These are phyloP conservation scores for Drosophila trapezifrons DNA, from an alignment of 1,140 invertebrate genomes.

Conservation along the genomic window DNA sequence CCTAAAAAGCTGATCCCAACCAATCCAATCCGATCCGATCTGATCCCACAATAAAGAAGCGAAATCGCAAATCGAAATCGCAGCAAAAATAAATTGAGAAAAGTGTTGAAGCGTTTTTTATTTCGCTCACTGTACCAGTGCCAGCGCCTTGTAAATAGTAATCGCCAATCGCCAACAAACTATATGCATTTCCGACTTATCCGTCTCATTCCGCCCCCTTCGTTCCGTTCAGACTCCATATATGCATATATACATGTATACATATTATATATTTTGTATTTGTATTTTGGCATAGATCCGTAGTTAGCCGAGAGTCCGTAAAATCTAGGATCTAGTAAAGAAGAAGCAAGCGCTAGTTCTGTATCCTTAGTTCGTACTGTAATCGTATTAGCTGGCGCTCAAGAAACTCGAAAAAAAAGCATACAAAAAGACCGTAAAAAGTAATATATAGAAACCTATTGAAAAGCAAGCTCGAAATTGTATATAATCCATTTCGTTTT, in stretches of 20 bases:
- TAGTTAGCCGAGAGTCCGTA: conserved; percentile 35
- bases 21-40: conserved; percentile 27
- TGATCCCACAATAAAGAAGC: conserved; percentile 35
- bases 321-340: conserved; percentile 21
- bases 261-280: conserved; percentile 48
- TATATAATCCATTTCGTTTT: conserved; percentile 34
- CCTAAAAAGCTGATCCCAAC: conserved; percentile 22
- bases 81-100: conserved; percentile 32
- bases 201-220: conserved; percentile 36
- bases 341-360: conserved; percentile 12
- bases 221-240: conserved; percentile 21
- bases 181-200: conserved; percentile 20
- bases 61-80: conserved; percentile 17
- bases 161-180: not conserved
- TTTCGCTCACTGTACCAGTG: conserved; percentile 41
- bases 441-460: no score
- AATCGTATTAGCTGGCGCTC: conserved; percentile 39
- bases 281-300: conserved; percentile 34
- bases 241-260: conserved; percentile 22
- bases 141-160: conserved; percentile 35
- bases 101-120: conserved; percentile 49
- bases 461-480: conserved; percentile 3
- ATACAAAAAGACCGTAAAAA: not conserved
- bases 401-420: conserved; percentile 8
- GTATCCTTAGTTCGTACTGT: conserved; percentile 34